phyloP scores from a whole-genome alignment of 1,140 invertebrate species.

The Phymastichus coffea region DNA sequence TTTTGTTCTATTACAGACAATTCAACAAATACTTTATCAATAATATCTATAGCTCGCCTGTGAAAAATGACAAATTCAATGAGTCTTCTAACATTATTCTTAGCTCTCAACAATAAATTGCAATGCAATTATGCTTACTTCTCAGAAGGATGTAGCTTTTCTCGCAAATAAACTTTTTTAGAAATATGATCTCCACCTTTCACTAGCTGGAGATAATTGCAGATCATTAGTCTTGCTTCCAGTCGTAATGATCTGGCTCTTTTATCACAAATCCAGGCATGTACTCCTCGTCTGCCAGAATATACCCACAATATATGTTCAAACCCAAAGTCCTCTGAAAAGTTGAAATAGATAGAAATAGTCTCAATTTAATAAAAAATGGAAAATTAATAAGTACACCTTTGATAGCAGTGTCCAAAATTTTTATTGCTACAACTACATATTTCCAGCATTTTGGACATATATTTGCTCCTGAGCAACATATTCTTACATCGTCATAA shows the following conservation, averaged over 20 bases:
- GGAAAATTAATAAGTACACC: neutral
- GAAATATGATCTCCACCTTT: neutral
- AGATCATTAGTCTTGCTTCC: neutral
- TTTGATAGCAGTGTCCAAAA: neutral
- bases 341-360: neutral
- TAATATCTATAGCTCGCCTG: too few species aligned
- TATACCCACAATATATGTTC: neutral
- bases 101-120: too few species aligned
- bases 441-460: neutral
- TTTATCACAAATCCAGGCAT: neutral
- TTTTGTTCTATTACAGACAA: too few species aligned
- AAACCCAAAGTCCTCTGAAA: neutral
- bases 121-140: too few species aligned
- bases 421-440: neutral
- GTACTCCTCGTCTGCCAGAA: neutral
- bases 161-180: neutral
- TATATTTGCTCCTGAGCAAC: slow-evolving; percentile 65
- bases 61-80: too few species aligned
- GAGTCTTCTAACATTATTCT: too few species aligned
- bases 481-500: slow-evolving; percentile 91
- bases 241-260: neutral
- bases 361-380: neutral
- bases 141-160: too few species aligned
- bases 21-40: too few species aligned
- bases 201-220: neutral